Evolutionary conservation across 2,113 vertebrate genomes (phyloP).

Genomic region (Chaetura pelagica): DNA sequence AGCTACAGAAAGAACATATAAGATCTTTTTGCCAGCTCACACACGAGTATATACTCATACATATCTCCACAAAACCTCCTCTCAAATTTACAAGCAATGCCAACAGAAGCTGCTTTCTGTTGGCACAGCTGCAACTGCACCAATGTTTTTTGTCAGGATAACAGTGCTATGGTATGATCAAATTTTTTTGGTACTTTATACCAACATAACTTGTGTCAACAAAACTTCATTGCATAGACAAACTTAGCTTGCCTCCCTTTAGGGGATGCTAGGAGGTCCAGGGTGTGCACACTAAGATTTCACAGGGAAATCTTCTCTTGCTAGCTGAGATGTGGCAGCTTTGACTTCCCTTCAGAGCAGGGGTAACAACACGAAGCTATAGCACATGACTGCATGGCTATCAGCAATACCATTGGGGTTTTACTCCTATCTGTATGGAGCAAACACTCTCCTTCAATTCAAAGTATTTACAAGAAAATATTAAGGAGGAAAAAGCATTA

Average conservation of each 20-base stretch:
- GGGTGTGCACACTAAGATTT: neutral
- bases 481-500: neutral
- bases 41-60: fast-evolving
- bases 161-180: neutral
- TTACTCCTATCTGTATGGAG: neutral
- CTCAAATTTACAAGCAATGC: neutral
- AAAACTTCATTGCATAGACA: neutral
- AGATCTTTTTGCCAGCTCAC: neutral
- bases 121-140: neutral
- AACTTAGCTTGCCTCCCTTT: neutral
- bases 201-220: neutral
- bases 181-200: neutral
- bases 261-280: neutral
- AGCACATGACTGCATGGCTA: neutral
- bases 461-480: neutral
- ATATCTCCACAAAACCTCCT: neutral
- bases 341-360: neutral
- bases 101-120: neutral
- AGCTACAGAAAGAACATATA: neutral
- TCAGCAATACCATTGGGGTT: neutral
- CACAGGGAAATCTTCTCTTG: neutral
- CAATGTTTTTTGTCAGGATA: neutral
- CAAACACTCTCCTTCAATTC: neutral
- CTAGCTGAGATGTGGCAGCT: neutral
- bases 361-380: neutral